These are phyloP conservation scores for Nomada ferruginata DNA, from an alignment of 2,888 invertebrate genomes.

Conservation along the genomic window DNA sequence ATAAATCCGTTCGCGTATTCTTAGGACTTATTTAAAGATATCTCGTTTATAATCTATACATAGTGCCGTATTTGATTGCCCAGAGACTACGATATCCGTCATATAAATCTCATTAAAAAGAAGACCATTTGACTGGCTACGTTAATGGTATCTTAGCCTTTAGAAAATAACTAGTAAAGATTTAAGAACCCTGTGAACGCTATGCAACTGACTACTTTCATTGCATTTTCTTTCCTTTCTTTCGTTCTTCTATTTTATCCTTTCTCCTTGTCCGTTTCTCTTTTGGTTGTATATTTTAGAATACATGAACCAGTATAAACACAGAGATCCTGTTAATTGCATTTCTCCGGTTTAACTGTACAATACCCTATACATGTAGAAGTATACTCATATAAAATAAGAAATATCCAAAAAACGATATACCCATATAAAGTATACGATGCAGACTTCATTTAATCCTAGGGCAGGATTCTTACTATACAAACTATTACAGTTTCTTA, in stretches of 20 bases:
- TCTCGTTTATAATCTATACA: conserved; percentile 66
- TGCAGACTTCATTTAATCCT: conserved; percentile 74
- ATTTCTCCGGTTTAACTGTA: conserved; percentile 62
- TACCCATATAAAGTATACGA: conserved; percentile 78
- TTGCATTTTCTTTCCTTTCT: conserved; percentile 49
- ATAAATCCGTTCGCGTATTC: conserved; percentile 40
- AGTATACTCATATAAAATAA: conserved; percentile 80
- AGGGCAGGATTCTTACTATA: conserved; percentile 81
- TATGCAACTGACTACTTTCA: conserved; percentile 70
- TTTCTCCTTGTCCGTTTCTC: conserved; percentile 1
- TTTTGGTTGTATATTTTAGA: conserved; percentile 64
- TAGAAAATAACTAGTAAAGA: conserved; percentile 72
- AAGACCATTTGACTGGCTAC: conserved; percentile 70
- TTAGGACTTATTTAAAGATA: conserved; percentile 67
- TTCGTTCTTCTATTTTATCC: not conserved
- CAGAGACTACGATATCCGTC: conserved; percentile 65
- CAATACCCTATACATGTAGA: conserved; percentile 74
- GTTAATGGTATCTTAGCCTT: conserved; percentile 65
- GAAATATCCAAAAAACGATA: conserved; percentile 78
- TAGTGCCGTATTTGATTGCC: conserved; percentile 74
- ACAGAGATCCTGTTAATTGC: conserved; percentile 63
- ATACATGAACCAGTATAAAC: conserved; percentile 66
- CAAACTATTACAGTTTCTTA: conserved; percentile 80
- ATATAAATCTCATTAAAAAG: conserved; percentile 68
- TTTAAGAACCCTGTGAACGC: conserved; percentile 76